phyloP scores from a whole-genome alignment of 2,888 invertebrate genomes.

The Drosophila tanythrix region DNA sequence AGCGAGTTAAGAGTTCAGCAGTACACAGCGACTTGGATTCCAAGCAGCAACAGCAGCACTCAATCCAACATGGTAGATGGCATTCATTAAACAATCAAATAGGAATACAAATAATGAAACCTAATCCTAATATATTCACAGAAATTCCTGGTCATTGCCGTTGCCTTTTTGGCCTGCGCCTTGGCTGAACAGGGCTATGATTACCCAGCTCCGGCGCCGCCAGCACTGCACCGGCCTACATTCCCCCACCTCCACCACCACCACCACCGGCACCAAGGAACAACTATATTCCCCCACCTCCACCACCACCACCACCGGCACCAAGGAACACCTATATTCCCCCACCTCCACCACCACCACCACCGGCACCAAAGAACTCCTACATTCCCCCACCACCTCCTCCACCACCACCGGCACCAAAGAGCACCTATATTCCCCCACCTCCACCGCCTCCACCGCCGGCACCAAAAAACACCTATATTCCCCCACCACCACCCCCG shows the following conservation, averaged over 20 bases:
- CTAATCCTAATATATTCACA: constrained; percentile 12
- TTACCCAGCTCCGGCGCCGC: constrained; percentile 67
- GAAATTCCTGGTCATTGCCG: constrained; percentile 69
- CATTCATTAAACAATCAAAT: constrained; percentile 18
- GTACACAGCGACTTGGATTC: constrained; percentile 64
- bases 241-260: constrained; percentile 44
- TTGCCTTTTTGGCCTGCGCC: constrained; percentile 77
- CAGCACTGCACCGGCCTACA: constrained; percentile 59
- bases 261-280: constrained; percentile 48
- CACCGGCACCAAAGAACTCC: constrained; percentile 64
- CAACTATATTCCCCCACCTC: constrained; percentile 58
- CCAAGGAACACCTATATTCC: constrained; percentile 35
- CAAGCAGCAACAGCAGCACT: constrained; percentile 55
- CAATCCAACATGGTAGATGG: constrained; percentile 54
- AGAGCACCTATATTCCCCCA: constrained; percentile 43
- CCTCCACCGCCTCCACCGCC: constrained; percentile 39
- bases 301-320: constrained; percentile 44
- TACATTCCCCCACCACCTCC: constrained; percentile 58
- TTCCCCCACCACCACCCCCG: constrained; percentile 48
- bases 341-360: constrained; percentile 63
- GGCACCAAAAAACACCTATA: constrained; percentile 54
- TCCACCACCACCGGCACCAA: constrained; percentile 42
- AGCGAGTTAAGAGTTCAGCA: constrained; percentile 59
- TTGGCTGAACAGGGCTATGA: constrained; percentile 71
- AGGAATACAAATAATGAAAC: neutral